Evolutionary conservation across 2,888 invertebrate species (phyloP).

Genomic region (Trachelus tabidus): DNA sequence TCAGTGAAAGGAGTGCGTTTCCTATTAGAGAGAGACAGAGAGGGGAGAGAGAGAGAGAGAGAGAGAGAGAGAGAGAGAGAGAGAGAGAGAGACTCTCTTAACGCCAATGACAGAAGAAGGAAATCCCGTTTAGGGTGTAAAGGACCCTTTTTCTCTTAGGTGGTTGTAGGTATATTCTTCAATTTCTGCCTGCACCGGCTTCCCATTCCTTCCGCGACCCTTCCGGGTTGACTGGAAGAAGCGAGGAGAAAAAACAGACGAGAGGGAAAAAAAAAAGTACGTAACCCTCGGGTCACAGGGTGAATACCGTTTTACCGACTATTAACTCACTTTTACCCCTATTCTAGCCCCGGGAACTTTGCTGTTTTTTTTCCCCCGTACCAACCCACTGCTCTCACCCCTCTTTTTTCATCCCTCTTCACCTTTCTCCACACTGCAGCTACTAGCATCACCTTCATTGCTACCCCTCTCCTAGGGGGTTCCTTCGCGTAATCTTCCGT

Average conservation of each 20-base stretch:
- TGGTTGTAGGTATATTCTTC: neutral
- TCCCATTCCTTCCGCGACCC: neutral
- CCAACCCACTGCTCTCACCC: neutral
- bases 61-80: conserved; percentile 26
- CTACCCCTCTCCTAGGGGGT: conserved; percentile 4
- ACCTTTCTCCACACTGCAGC: neutral
- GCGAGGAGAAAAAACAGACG: conserved; percentile 20
- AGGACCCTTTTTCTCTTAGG: neutral
- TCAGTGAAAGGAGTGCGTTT: conserved; percentile 47
- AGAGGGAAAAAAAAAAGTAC: conserved; percentile 23
- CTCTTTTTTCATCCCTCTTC: conserved; percentile 11
- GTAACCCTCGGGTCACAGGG: conserved; percentile 56
- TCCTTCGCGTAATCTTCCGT: conserved; percentile 46
- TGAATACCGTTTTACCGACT: conserved; percentile 67
- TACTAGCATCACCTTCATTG: neutral
- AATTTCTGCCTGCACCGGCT: neutral
- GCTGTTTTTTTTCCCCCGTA: conserved; percentile 39
- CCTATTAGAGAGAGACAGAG: conserved; percentile 18
- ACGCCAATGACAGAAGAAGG: neutral
- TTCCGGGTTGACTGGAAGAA: conserved; percentile 6
- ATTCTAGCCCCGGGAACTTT: conserved; percentile 33
- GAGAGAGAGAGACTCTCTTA: conserved; percentile 24
- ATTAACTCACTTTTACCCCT: conserved; percentile 66
- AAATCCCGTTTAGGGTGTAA: neutral
- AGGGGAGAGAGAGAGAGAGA: conserved; percentile 30